Evolutionary conservation across 2,888 invertebrate genomes (phyloP).

Genomic region (Limnephilus auricula): DNA sequence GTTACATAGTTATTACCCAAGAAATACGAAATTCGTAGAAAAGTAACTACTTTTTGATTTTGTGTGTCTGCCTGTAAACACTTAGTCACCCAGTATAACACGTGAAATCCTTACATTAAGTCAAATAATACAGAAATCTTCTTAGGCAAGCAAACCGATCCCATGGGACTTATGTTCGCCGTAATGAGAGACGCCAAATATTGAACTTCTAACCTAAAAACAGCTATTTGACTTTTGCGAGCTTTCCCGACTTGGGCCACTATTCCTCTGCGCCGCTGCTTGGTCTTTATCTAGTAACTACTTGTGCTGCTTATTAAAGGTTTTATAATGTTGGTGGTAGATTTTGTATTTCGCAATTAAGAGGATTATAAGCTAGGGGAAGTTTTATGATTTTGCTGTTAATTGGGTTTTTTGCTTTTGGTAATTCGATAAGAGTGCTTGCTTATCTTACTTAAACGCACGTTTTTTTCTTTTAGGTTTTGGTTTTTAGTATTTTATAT

Average conservation of each 20-base stretch:
- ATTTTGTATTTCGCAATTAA: background rate
- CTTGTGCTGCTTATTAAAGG: background rate
- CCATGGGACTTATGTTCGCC: background rate
- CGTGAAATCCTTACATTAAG: background rate
- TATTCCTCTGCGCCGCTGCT: background rate
- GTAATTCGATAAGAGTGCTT: background rate
- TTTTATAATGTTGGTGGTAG: background rate
- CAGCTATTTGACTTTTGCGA: background rate
- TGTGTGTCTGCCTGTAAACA: background rate
- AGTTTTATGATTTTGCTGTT: background rate
- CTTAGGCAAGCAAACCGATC: background rate
- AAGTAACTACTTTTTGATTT: too few relatives aligned
- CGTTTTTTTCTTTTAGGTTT: background rate
- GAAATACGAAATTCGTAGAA: too few relatives aligned
- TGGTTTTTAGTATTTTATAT: too few relatives aligned
- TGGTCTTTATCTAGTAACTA: background rate
- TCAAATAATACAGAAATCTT: constrained; percentile 2
- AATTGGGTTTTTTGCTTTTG: background rate
- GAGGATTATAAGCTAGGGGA: background rate
- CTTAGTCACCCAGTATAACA: background rate
- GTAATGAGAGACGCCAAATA: constrained; percentile 2
- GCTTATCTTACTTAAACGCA: background rate
- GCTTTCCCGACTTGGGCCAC: background rate
- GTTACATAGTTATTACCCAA: too few relatives aligned
- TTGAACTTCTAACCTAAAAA: background rate